Evolutionary conservation across 2,888 invertebrate species (phyloP).

Genomic region (Gasteruption jaculator): DNA sequence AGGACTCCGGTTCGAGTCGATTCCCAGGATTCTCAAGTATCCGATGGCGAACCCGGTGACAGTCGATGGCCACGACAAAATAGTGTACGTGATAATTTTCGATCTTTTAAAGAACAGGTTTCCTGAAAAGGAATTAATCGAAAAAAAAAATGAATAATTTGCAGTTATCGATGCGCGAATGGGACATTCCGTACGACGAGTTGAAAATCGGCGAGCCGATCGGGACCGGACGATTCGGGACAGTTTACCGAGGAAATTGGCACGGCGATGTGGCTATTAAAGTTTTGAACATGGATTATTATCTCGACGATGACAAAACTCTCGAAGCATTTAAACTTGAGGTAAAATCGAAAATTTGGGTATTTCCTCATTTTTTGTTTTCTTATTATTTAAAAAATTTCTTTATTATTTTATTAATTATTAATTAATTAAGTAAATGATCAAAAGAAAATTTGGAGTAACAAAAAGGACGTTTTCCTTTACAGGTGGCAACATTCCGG

Average conservation of each 20-base stretch:
- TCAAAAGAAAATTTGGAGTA: slow-evolving; percentile 12
- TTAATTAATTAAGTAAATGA: slow-evolving; percentile 11
- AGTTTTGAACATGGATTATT: slow-evolving; percentile 85
- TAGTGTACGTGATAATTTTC: slow-evolving; percentile 59
- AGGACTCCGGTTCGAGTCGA: slow-evolving; percentile 75
- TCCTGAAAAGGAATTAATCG: slow-evolving; percentile 7
- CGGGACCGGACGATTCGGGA: slow-evolving; percentile 90
- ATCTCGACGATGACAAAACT: slow-evolving; percentile 79
- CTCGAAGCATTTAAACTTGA: slow-evolving; percentile 94
- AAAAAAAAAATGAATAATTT: slow-evolving; percentile 22
- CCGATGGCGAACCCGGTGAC: slow-evolving; percentile 58
- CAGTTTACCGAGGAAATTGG: slow-evolving; percentile 93
- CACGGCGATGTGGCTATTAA: slow-evolving; percentile 98
- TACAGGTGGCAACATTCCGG: slow-evolving; percentile 85
- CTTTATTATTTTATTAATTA: slow-evolving; percentile 12
- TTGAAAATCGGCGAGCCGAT: slow-evolving; percentile 81
- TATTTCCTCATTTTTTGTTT: background rate
- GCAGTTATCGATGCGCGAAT: slow-evolving; percentile 85
- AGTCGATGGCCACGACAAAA: slow-evolving; percentile 75
- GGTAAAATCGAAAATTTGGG: slow-evolving; percentile 55
- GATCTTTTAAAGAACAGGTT: background rate
- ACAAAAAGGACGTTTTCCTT: slow-evolving; percentile 13
- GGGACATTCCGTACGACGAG: slow-evolving; percentile 98
- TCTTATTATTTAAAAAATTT: slow-evolving; percentile 6
- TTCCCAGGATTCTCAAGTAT: slow-evolving; percentile 76